Conservation (phyloP, 2,113 vertebrate species). For the Anser brachyrhynchus region DNA sequence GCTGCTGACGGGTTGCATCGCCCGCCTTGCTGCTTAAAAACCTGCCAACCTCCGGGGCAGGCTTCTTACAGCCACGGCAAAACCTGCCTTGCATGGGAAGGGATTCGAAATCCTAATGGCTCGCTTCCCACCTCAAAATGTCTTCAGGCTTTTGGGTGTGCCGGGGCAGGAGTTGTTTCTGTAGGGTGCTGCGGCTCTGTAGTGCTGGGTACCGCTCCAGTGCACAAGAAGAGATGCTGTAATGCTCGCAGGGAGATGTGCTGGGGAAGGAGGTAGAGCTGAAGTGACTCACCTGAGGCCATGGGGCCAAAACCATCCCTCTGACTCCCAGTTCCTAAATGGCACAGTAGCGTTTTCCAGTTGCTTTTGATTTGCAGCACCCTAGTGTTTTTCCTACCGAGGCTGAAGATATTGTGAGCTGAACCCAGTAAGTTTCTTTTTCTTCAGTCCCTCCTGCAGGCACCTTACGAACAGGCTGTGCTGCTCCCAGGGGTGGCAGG, state of each 20-base stretch:
- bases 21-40: not conserved
- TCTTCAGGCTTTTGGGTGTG: not conserved
- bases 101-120: not conserved
- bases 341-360: not conserved
- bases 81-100: not conserved
- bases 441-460: not conserved
- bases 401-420: not conserved
- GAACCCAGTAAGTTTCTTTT: not conserved
- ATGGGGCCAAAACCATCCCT: not conserved
- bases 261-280: not conserved
- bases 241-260: not conserved
- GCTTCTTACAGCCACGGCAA: not conserved
- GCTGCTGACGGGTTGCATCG: not conserved
- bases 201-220: accelerated
- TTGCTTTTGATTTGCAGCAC: not conserved
- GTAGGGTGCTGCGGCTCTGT: not conserved
- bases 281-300: not conserved
- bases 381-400: not conserved
- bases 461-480: not conserved
- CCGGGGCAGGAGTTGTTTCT: not conserved
- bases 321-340: not conserved
- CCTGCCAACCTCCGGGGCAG: not conserved
- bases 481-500: not conserved
- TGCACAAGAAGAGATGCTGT: not conserved
- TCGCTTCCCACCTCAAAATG: not conserved